Percentiles rank a stretch among this genome's conserved stretches.
phyloP scores from a whole-genome alignment of 2,113 vertebrate genomes.

The Atlantisia rogersi region DNA sequence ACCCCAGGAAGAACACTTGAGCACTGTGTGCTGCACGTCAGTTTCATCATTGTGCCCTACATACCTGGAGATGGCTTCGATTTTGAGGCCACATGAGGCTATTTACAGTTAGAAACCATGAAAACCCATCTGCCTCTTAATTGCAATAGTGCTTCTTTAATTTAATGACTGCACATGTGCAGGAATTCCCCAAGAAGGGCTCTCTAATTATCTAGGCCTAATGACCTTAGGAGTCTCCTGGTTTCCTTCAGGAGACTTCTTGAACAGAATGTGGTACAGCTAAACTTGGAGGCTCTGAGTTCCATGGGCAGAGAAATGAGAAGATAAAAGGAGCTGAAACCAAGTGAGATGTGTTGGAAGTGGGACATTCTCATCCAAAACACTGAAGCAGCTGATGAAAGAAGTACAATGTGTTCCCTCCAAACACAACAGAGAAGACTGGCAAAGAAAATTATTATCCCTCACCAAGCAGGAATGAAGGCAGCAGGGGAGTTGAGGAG shows the following conservation, averaged over 20 bases:
- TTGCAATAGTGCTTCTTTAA: background rate
- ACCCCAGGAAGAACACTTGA: background rate
- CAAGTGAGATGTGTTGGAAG: background rate
- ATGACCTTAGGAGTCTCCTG: background rate
- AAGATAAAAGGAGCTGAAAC: background rate
- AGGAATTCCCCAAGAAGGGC: constrained; percentile 19
- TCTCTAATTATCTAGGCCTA: constrained; percentile 20
- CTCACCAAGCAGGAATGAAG: background rate
- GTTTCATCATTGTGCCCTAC: background rate
- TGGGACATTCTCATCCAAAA: background rate
- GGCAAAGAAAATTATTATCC: background rate
- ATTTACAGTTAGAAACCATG: background rate
- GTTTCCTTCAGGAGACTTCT: background rate
- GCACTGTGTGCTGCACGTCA: background rate
- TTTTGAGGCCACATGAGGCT: constrained; percentile 1
- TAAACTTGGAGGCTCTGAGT: background rate
- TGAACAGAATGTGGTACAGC: background rate
- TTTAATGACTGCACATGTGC: background rate
- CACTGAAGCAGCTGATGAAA: background rate
- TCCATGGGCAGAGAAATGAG: background rate
- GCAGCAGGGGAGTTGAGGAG: background rate
- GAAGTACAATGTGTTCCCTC: background rate
- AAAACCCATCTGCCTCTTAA: constrained; percentile 50
- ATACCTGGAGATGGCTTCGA: background rate
- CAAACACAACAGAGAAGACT: background rate